Percentiles rank a stretch among this genome's conserved stretches.
These are phyloP conservation scores for Galerucella pusilla DNA, from an alignment of 2,888 invertebrate species.

Conservation along the genomic window DNA sequence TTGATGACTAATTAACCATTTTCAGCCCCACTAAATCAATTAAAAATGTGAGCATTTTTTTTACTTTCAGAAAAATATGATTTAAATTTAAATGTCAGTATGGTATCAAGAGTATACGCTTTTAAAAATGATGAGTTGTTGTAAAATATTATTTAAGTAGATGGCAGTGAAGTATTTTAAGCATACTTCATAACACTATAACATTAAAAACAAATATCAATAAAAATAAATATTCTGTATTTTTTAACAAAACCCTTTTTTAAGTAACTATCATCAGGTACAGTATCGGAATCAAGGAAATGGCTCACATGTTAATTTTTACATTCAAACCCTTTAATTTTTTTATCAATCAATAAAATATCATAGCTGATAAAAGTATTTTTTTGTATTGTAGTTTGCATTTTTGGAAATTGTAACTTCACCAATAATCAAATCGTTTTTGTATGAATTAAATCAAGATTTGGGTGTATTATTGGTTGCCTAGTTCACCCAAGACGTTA, in stretches of 20 bases:
- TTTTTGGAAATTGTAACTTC: no score
- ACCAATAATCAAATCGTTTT: no score
- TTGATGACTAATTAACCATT: no score
- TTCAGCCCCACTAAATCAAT: background rate
- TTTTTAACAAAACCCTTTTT: constrained; percentile 46
- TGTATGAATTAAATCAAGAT: no score
- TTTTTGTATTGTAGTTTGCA: background rate
- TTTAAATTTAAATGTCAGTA: constrained; percentile 3
- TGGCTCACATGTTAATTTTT: constrained; percentile 18
- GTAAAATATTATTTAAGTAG: constrained; percentile 41
- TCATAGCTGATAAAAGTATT: background rate
- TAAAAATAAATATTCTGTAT: constrained; percentile 52
- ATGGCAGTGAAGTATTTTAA: constrained; percentile 53
- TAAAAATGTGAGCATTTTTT: background rate
- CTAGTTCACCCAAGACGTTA: background rate
- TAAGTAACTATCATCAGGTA: constrained; percentile 53
- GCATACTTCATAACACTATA: constrained; percentile 45
- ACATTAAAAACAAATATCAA: constrained; percentile 51
- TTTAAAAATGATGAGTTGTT: constrained; percentile 4
- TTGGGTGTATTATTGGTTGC: no score
- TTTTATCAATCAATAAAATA: background rate
- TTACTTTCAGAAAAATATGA: background rate
- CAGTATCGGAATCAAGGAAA: constrained; percentile 48
- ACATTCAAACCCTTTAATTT: constrained; percentile 4
- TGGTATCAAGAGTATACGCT: constrained; percentile 7